These are phyloP conservation scores for Lymantria monacha DNA, from an alignment of 2,888 invertebrate genomes.

Conservation along the genomic window DNA sequence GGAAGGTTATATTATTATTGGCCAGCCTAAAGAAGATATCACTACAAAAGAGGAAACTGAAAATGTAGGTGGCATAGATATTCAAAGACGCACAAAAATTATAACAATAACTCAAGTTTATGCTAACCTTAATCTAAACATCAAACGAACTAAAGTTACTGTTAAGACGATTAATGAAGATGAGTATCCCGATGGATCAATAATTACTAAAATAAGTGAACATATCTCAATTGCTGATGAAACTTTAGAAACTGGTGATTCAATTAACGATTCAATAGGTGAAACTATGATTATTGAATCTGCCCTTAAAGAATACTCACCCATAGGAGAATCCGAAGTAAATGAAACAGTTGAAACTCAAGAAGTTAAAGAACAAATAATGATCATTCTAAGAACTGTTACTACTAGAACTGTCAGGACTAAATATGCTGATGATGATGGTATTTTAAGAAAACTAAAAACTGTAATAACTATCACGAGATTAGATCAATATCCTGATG, in stretches of 20 bases:
- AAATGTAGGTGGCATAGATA: conserved; percentile 47
- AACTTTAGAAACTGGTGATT: conserved; percentile 21
- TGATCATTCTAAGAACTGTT: conserved; percentile 35
- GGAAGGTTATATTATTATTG: conserved; percentile 45
- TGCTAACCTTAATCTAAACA: conserved; percentile 36
- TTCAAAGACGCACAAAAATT: conserved; percentile 58
- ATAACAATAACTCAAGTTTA: conserved; percentile 53
- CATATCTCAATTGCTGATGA: conserved; percentile 61
- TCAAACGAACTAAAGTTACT: conserved; percentile 57
- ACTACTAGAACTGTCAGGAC: conserved; percentile 40
- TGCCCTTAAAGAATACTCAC: conserved; percentile 27
- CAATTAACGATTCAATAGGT: conserved; percentile 10
- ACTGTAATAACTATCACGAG: conserved; percentile 50
- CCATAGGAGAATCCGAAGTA: conserved; percentile 36
- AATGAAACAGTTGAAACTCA: conserved; percentile 30
- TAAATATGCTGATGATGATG: conserved; percentile 38
- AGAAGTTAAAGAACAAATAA: conserved; percentile 37
- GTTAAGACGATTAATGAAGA: conserved; percentile 62
- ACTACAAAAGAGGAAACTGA: conserved; percentile 46
- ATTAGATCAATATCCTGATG: conserved; percentile 58
- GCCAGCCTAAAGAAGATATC: conserved; percentile 49
- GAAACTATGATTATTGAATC: conserved; percentile 26
- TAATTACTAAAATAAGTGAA: conserved; percentile 65
- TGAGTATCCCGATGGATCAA: conserved; percentile 66
- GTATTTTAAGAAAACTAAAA: conserved; percentile 46